Evolutionary conservation across 2,888 invertebrate genomes (phyloP).

Genomic region (Latrodectus hesperus): DNA sequence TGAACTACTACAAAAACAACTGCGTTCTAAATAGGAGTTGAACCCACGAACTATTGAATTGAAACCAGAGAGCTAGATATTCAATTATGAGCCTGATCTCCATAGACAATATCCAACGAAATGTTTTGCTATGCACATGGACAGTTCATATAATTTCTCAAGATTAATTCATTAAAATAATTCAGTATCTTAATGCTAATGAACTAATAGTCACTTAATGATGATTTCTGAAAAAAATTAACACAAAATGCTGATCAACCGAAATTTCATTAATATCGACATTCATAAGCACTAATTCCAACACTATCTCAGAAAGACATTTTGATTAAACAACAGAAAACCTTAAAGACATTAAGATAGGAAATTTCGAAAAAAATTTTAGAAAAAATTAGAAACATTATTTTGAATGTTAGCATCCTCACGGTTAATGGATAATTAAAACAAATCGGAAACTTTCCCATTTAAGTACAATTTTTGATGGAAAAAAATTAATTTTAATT

Average conservation of each 20-base stretch:
- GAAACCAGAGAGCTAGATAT: too few relatives aligned
- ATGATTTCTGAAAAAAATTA: background rate
- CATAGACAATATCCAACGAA: too few relatives aligned
- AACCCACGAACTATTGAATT: too few relatives aligned
- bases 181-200: background rate
- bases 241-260: background rate
- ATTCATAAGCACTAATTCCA: background rate
- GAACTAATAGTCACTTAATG: background rate
- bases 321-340: background rate
- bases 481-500: constrained; percentile 24
- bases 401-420: constrained; percentile 4
- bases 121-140: too few relatives aligned
- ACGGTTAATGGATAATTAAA: constrained; percentile 49
- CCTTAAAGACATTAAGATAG: background rate
- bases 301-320: background rate
- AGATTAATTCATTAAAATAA: too few relatives aligned
- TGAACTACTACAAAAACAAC: too few relatives aligned
- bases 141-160: too few relatives aligned
- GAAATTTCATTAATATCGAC: background rate
- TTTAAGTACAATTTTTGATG: background rate
- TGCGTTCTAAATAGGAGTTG: too few relatives aligned
- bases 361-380: background rate
- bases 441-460: constrained; percentile 13
- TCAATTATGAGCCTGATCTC: too few relatives aligned
- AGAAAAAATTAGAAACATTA: background rate